Base-by-base conservation (phyloP, 1,140 invertebrate genomes). In the Augochlora pura region DNA sequence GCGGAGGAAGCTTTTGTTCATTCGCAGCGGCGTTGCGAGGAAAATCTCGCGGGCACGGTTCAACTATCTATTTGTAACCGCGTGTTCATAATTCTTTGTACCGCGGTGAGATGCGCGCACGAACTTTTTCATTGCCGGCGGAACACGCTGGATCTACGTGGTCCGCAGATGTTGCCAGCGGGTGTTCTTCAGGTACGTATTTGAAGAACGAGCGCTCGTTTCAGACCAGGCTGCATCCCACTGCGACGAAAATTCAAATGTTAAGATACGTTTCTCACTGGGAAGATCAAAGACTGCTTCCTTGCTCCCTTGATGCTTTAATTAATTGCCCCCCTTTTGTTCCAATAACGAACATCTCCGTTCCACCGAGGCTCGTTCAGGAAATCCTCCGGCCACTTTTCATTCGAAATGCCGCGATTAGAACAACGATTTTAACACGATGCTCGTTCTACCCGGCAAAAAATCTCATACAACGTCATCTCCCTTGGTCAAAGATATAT, bases 161-260 rank as follows among this genome's bases (percentile, higher is more conserved):
- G 81, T 65, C 73, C 59, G 67, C 79, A 75, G 80, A 62, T 79
- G 74, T 74, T 84, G 74, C 73, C 82, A 85, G 84, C 84, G 62
- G 82, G 74, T 64, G 75, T 59, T 81, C 75, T 66, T 64, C 78
- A 38, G 68, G n/a, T 68, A 83, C 63, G 52, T 78, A 81, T 81
- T 78, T 81, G 78, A 84, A 66, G 71, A 85, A 83, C 77, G 81
- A 74, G 57, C 78, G 82, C 67, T 85, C 72, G 73, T 83, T 83
- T 68, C 67, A 68, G 82, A 39, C 70, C 81, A 49, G 57, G 42
- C 46, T 65, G 57, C 54, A 73, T 84, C 78, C 84, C 70, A 84
- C 79, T 85, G 82, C 69, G 82, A 78, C 57, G 79, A 85, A 80
- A 78, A 78, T 85, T 64, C 67, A 64, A 85, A 84, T 77, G 72